These are phyloP conservation scores for Erynnis tages DNA, from an alignment of 2,888 invertebrate genomes.

Conservation along the genomic window DNA sequence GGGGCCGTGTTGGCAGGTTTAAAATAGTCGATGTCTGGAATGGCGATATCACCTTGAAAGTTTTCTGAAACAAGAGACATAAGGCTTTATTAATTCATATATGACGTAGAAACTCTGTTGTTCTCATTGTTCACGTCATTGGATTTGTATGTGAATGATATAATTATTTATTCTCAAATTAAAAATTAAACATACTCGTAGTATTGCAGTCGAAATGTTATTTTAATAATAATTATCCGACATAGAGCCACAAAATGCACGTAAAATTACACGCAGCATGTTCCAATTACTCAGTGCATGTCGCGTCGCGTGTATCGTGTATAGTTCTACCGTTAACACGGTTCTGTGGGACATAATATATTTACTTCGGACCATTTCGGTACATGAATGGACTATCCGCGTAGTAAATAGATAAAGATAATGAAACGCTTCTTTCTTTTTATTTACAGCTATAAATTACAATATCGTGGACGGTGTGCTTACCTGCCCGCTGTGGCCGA, in stretches of 20 bases:
- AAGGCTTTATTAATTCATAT: slow-evolving; percentile 12
- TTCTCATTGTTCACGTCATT: no score
- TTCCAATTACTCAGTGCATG: slow-evolving; percentile 10
- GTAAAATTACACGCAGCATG: neutral
- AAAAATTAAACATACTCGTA: neutral
- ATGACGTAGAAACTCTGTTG: no score
- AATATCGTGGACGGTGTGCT: neutral
- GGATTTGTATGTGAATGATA: no score
- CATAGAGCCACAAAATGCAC: no score
- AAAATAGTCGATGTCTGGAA: slow-evolving; percentile 82
- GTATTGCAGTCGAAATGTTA: no score
- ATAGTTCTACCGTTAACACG: slow-evolving; percentile 1
- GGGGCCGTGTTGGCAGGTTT: slow-evolving; percentile 53
- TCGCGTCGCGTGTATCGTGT: slow-evolving; percentile 1
- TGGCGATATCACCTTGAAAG: slow-evolving; percentile 92
- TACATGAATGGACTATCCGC: slow-evolving; percentile 4
- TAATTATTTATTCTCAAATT: neutral
- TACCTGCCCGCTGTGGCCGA: no score
- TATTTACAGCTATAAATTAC: neutral
- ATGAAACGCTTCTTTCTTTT: no score
- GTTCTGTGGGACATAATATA: slow-evolving; percentile 3
- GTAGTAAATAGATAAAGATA: neutral
- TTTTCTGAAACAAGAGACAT: slow-evolving; percentile 83
- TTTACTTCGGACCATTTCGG: slow-evolving; percentile 11
- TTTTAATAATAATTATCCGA: no score